phyloP scores from a whole-genome alignment of 2,113 vertebrate genomes.

The Hystrix brachyura region DNA sequence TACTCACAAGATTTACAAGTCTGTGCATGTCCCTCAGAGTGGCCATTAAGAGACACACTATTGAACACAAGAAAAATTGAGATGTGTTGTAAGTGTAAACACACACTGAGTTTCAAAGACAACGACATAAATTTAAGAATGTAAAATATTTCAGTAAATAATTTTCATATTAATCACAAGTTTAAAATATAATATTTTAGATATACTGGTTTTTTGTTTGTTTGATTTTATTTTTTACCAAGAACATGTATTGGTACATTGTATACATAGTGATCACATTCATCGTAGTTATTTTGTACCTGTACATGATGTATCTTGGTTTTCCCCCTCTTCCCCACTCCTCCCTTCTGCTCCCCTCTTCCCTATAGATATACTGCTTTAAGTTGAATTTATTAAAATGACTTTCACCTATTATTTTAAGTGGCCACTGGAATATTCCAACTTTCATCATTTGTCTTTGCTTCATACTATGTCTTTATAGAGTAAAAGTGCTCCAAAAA shows the following conservation, averaged over 20 bases:
- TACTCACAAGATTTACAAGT: not conserved
- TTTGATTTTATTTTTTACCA: no score
- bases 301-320: no score
- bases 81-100: accelerated
- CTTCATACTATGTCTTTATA: accelerated
- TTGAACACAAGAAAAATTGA: not conserved
- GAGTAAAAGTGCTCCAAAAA: not conserved
- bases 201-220: not conserved
- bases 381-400: no score
- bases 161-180: not conserved
- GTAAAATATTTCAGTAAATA: not conserved
- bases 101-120: not conserved
- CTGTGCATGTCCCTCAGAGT: not conserved
- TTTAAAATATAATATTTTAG: not conserved
- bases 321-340: no score
- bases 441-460: not conserved
- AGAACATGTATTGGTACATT: no score
- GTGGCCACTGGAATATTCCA: not conserved
- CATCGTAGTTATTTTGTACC: no score
- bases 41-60: accelerated
- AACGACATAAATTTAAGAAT: not conserved
- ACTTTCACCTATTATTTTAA: not conserved
- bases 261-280: no score
- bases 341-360: no score
- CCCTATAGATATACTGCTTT: no score